These are phyloP conservation scores for Pyrrhura leucotis DNA, from an alignment of 2,797 vertebrate species.

Conservation along the genomic window DNA sequence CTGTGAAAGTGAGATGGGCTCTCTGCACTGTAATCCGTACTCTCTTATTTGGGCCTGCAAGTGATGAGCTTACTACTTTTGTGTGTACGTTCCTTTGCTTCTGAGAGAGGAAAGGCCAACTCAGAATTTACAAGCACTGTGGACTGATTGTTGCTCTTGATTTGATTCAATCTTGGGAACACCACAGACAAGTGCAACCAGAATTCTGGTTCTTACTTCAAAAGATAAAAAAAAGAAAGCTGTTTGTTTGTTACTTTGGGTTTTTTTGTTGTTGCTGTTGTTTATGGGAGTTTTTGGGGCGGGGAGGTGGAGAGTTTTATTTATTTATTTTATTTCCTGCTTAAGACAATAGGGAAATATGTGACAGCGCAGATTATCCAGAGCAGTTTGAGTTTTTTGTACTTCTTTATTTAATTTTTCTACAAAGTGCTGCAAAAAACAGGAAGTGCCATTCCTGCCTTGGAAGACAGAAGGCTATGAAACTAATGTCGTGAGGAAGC, in stretches of 20 bases:
- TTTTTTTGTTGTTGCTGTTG: neutral
- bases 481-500: neutral
- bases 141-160: neutral
- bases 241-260: fast-evolving
- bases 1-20: neutral
- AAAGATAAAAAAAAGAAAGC: neutral
- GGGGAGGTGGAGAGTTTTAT: neutral
- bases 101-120: neutral
- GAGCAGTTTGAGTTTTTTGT: neutral
- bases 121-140: neutral
- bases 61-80: neutral
- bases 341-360: neutral
- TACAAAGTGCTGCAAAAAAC: fast-evolving
- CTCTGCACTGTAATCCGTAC: neutral
- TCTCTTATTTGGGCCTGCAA: neutral
- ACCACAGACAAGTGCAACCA: too few species aligned
- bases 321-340: fast-evolving
- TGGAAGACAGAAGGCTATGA: neutral
- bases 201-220: neutral
- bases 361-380: neutral
- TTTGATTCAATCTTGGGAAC: neutral
- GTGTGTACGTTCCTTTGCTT: neutral
- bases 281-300: neutral
- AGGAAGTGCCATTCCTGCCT: neutral
- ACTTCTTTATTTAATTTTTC: neutral